A percentile compares a stretch with the other conserved stretches of the same genome.
Evolutionary conservation across 2,797 vertebrate species (phyloP).

Genomic region (Cyclopterus lumpus): DNA sequence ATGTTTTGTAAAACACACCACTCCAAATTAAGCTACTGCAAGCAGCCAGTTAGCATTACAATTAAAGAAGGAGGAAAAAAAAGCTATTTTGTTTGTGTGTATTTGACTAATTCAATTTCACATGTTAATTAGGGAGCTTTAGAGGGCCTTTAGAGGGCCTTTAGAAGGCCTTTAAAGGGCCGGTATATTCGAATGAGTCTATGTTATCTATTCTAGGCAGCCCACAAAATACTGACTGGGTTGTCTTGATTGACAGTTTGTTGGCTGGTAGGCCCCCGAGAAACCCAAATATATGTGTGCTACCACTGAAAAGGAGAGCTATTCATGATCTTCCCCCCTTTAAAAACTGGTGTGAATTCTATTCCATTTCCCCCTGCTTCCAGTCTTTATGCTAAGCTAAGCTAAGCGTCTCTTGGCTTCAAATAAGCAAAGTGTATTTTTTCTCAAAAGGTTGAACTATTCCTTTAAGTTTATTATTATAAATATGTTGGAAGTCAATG

Average conservation of each 20-base stretch:
- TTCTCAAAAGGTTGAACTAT: neutral
- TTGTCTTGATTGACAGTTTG: no score
- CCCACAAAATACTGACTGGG: no score
- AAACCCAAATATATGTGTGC: neutral
- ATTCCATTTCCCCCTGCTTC: no score
- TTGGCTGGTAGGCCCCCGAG: neutral
- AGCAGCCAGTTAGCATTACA: neutral
- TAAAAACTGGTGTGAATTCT: neutral
- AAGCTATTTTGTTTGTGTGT: no score
- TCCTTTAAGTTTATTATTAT: conserved; percentile 10
- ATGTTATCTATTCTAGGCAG: no score
- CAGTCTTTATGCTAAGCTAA: neutral
- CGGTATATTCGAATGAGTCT: no score
- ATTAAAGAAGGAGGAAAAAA: no score
- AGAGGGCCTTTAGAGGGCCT: no score
- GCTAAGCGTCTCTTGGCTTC: neutral
- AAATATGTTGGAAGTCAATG: conserved; percentile 6
- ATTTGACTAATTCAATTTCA: neutral
- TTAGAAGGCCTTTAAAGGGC: no score
- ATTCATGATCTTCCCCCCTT: neutral
- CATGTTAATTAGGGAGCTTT: neutral
- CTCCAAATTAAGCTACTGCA: neutral
- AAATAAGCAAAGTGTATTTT: neutral
- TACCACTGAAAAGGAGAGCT: neutral
- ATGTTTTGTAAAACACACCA: neutral